These are phyloP conservation scores for Pandemis cinnamomeana DNA, from an alignment of 2,888 invertebrate species.

Conservation along the genomic window DNA sequence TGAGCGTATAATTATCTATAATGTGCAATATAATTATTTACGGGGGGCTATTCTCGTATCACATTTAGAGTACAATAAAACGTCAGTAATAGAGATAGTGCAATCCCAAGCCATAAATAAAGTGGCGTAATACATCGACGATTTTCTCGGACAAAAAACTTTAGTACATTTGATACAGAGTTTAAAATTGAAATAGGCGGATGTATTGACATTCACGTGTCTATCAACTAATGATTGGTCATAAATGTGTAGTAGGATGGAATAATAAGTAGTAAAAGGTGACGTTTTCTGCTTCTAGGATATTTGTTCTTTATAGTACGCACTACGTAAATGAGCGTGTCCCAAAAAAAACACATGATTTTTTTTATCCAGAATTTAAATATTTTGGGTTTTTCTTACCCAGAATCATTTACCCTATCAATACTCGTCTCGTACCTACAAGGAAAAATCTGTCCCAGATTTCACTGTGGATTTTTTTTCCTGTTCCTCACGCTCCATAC, in stretches of 20 bases:
- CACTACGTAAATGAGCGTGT: not conserved
- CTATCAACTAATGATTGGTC: not conserved
- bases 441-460: no score
- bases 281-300: not conserved
- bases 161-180: not conserved
- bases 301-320: not conserved
- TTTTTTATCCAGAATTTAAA: no score
- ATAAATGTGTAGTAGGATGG: not conserved
- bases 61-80: conserved; percentile 4
- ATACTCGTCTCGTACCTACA: no score
- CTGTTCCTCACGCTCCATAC: no score
- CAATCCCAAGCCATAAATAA: not conserved
- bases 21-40: conserved; percentile 6
- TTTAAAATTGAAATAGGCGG: not conserved
- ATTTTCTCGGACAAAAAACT: not conserved
- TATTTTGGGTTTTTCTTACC: no score
- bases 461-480: no score
- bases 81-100: not conserved
- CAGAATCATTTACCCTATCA: no score
- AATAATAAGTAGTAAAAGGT: not conserved
- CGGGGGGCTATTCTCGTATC: not conserved
- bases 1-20: not conserved
- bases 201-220: not conserved
- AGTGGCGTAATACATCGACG: not conserved
- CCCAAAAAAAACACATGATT: no score